phyloP scores from a whole-genome alignment of 2,888 invertebrate genomes.

The Neoaliturus tenellus region DNA sequence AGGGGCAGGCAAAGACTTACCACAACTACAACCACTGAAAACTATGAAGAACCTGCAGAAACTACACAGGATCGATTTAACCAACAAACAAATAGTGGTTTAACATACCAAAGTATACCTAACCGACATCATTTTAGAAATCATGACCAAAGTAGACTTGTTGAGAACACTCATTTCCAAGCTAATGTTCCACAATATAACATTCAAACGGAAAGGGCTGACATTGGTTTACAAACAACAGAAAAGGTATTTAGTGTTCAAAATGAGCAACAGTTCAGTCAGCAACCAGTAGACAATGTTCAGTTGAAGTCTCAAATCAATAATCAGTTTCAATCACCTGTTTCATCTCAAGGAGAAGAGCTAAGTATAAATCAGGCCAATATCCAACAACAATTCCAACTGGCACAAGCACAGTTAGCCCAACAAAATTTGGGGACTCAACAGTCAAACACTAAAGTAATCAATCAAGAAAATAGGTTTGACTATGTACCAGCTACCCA shows the following conservation, averaged over 20 bases:
- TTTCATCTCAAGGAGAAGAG: neutral
- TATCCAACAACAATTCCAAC: neutral
- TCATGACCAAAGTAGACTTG: constrained; percentile 15
- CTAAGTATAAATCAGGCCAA: neutral
- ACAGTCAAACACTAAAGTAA: neutral
- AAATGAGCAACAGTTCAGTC: constrained; percentile 15
- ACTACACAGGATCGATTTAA: neutral
- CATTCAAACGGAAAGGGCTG: constrained; percentile 55
- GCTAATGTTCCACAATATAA: constrained; percentile 12
- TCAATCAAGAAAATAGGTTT: neutral
- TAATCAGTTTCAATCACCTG: neutral
- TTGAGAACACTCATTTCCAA: constrained; percentile 32
- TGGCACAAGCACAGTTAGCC: constrained; percentile 5
- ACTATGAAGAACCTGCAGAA: constrained; percentile 9
- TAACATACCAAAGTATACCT: constrained; percentile 4
- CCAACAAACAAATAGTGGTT: neutral
- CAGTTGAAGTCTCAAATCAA: neutral
- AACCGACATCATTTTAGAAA: neutral
- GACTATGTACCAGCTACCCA: neutral
- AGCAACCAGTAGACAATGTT: neutral
- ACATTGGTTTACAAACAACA: constrained; percentile 43
- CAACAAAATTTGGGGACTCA: neutral
- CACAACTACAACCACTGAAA: constrained; percentile 38
- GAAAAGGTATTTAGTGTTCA: constrained; percentile 4
- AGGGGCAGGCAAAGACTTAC: constrained; percentile 54